Conservation (phyloP, 2,888 invertebrate species). For the Orchesella flavescens region DNA sequence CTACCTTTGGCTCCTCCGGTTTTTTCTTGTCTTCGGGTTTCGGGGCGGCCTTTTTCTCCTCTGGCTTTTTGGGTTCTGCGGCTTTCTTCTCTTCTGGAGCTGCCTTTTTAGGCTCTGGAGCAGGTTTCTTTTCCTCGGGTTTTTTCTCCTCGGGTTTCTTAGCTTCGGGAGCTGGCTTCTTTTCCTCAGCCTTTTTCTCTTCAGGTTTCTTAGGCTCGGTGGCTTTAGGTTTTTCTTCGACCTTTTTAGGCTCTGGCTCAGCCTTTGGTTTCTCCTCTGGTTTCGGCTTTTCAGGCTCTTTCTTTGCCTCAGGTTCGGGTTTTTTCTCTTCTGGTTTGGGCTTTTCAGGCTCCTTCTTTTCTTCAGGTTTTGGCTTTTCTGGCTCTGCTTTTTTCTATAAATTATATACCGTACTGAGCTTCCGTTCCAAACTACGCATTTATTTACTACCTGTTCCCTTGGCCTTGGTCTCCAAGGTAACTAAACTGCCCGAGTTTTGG, state of each 20-base stretch:
- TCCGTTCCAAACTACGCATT: neutral
- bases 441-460: no score
- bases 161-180: conserved; percentile 68
- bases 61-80: conserved; percentile 70
- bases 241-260: conserved; percentile 65
- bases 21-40: conserved; percentile 40
- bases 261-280: neutral
- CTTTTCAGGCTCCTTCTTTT: conserved; percentile 43
- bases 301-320: conserved; percentile 45
- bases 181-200: conserved; percentile 72
- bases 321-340: conserved; percentile 63
- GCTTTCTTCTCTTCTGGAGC: conserved; percentile 73
- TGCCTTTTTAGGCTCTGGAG: conserved; percentile 74
- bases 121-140: conserved; percentile 58
- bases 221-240: conserved; percentile 64
- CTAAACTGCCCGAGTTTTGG: no score
- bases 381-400: conserved; percentile 73
- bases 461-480: no score
- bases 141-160: conserved; percentile 74
- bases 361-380: conserved; percentile 69
- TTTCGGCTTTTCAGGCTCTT: conserved; percentile 25
- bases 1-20: conserved; percentile 31
- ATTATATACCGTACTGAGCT: neutral
- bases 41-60: conserved; percentile 38
- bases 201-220: conserved; percentile 76